These are phyloP conservation scores for Actinia tenebrosa DNA, from an alignment of 64 coral and sea anemone genomes.

Conservation along the genomic window DNA sequence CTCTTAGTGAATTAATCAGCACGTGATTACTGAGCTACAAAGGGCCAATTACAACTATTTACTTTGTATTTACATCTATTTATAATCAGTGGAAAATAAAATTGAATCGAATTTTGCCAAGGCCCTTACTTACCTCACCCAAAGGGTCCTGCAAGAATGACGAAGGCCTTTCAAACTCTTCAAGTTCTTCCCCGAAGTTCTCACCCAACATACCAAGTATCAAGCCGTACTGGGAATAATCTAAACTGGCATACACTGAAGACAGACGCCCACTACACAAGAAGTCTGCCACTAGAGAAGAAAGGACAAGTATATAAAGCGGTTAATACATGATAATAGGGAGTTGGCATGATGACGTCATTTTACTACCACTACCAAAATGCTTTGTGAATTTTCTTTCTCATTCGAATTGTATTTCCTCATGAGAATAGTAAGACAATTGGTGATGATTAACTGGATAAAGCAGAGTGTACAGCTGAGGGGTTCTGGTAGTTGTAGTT, in stretches of 20 bases:
- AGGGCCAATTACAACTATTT: too few relatives aligned
- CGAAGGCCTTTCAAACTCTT: constrained; percentile 93
- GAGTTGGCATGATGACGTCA: too few relatives aligned
- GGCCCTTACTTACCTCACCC: constrained; percentile 25
- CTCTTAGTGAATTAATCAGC: too few relatives aligned
- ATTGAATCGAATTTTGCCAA: neutral
- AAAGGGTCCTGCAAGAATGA: constrained; percentile 82
- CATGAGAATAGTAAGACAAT: too few relatives aligned
- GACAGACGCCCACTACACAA: constrained; percentile 80
- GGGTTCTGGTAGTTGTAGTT: too few relatives aligned
- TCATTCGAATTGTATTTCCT: too few relatives aligned
- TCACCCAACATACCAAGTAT: constrained; percentile 89
- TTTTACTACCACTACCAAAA: neutral
- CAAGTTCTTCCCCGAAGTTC: constrained; percentile 92
- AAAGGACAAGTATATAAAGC: neutral
- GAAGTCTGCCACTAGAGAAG: constrained; percentile 75
- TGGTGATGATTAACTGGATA: too few relatives aligned
- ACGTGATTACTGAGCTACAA: too few relatives aligned
- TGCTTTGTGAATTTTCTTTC: too few relatives aligned
- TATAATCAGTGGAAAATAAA: too few relatives aligned
- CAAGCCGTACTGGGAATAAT: constrained; percentile 93
- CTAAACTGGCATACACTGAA: constrained; percentile 72
- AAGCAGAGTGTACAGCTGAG: too few relatives aligned
- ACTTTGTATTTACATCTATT: too few relatives aligned
- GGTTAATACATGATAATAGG: neutral